These are phyloP conservation scores for Caerostris darwini DNA, from an alignment of 1,140 invertebrate genomes.

Conservation along the genomic window DNA sequence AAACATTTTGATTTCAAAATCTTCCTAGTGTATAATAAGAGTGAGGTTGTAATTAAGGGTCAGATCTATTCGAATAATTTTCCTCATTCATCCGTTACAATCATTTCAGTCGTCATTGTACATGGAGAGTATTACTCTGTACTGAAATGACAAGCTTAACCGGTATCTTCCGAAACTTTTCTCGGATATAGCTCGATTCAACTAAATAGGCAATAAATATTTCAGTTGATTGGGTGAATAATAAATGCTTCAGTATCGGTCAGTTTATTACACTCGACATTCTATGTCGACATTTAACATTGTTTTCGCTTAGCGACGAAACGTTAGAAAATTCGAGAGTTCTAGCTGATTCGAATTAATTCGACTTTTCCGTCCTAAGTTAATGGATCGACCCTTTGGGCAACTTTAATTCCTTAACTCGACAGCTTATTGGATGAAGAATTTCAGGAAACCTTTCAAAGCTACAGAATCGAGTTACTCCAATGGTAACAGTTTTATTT, in stretches of 20 bases:
- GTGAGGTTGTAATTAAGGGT: background rate
- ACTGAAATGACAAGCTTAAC: slow-evolving; percentile 36
- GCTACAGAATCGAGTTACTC: slow-evolving; percentile 61
- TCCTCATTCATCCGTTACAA: background rate
- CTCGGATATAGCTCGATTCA: slow-evolving; percentile 9
- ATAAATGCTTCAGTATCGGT: slow-evolving; percentile 47
- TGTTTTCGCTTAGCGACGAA: slow-evolving; percentile 38
- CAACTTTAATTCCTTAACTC: slow-evolving; percentile 71
- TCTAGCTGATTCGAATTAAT: slow-evolving; percentile 65
- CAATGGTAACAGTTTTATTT: slow-evolving; percentile 75
- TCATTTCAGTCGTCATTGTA: background rate
- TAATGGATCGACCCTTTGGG: slow-evolving; percentile 60
- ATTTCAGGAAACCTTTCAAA: slow-evolving; percentile 62
- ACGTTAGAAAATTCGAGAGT: slow-evolving; percentile 50
- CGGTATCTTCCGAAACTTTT: slow-evolving; percentile 12
- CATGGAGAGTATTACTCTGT: background rate
- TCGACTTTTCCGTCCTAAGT: slow-evolving; percentile 57
- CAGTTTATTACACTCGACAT: slow-evolving; percentile 44
- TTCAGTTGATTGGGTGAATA: slow-evolving; percentile 46
- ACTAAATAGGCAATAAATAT: slow-evolving; percentile 56
- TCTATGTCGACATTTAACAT: slow-evolving; percentile 42
- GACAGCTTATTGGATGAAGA: slow-evolving; percentile 70
- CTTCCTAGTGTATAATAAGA: no score
- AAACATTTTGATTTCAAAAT: no score
- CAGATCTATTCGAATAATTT: slow-evolving; percentile 1